Percentiles rank a stretch among this genome's conserved stretches.
phyloP scores from a whole-genome alignment of 2,888 invertebrate species.

The Diachrysia chrysitis region DNA sequence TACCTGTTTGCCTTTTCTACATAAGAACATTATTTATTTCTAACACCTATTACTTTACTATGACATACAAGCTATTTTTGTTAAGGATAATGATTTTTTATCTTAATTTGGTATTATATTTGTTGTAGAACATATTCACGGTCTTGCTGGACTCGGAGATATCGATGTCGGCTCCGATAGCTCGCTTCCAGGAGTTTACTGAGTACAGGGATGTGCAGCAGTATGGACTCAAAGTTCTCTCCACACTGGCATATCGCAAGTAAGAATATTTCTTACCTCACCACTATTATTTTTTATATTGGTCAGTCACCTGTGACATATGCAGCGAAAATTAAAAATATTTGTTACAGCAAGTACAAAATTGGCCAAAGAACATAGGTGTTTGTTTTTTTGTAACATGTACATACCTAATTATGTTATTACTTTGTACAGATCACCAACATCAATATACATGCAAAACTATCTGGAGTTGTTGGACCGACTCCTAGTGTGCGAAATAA shows the following conservation, averaged over 20 bases:
- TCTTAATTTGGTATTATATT: not conserved
- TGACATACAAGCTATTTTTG: too few relatives aligned
- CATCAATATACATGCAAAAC: slow-evolving; percentile 90
- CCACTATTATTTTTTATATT: too few relatives aligned
- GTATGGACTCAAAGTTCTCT: slow-evolving; percentile 90
- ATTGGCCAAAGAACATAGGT: too few relatives aligned
- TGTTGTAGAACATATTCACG: slow-evolving; percentile 89
- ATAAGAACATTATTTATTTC: too few relatives aligned
- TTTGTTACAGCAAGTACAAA: too few relatives aligned
- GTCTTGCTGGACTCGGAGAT: slow-evolving; percentile 90
- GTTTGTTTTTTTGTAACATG: too few relatives aligned
- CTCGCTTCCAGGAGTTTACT: slow-evolving; percentile 93
- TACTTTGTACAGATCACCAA: slow-evolving; percentile 80
- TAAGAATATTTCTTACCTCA: slow-evolving; percentile 50
- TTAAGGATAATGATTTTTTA: too few relatives aligned
- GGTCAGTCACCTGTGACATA: too few relatives aligned
- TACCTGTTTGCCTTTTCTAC: too few relatives aligned
- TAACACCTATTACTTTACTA: too few relatives aligned
- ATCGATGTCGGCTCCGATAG: slow-evolving; percentile 90
- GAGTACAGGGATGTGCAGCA: slow-evolving; percentile 93
- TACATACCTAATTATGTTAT: too few relatives aligned
- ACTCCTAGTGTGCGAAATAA: slow-evolving; percentile 85
- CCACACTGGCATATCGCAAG: slow-evolving; percentile 81
- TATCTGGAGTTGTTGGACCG: slow-evolving; percentile 91
- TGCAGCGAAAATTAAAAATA: too few relatives aligned